These are phyloP conservation scores for Ginglymostoma cirratum DNA, from an alignment of 2,113 vertebrate species.

Conservation along the genomic window DNA sequence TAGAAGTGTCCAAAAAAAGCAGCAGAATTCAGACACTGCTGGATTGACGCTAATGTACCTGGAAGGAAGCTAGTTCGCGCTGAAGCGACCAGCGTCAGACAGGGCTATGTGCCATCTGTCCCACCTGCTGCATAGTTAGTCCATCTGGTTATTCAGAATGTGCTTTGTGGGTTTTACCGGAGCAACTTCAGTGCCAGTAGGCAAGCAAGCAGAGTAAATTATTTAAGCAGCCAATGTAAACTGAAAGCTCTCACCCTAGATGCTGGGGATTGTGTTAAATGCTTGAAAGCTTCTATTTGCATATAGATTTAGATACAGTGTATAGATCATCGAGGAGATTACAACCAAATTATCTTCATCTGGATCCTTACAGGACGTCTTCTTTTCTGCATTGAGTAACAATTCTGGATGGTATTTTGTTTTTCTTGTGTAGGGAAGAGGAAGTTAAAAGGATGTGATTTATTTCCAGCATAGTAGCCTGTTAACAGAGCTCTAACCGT, in stretches of 20 bases:
- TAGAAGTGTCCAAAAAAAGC: background rate
- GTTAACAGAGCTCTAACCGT: background rate
- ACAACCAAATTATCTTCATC: constrained; percentile 67
- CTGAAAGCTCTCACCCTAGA: constrained; percentile 44
- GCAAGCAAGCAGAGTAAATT: constrained; percentile 68
- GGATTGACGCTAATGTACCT: constrained; percentile 67
- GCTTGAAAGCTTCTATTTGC: constrained; percentile 62
- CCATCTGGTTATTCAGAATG: constrained; percentile 70
- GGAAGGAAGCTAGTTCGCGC: constrained; percentile 60
- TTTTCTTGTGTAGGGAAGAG: background rate
- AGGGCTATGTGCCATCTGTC: constrained; percentile 72
- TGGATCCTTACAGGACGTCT: constrained; percentile 49
- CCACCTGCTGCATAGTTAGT: constrained; percentile 75
- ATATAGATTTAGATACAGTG: constrained; percentile 69
- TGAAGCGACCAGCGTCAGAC: constrained; percentile 62
- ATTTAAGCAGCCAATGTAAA: constrained; percentile 67
- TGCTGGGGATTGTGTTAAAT: constrained; percentile 64
- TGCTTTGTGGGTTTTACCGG: constrained; percentile 57
- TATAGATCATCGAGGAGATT: constrained; percentile 66
- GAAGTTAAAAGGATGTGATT: constrained; percentile 20
- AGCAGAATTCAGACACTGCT: constrained; percentile 41
- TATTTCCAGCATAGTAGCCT: background rate
- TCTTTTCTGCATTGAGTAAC: background rate
- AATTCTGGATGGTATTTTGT: background rate
- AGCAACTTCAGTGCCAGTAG: constrained; percentile 49